These are phyloP conservation scores for Canis aureus DNA, from an alignment of 2,113 vertebrate genomes.

Conservation along the genomic window DNA sequence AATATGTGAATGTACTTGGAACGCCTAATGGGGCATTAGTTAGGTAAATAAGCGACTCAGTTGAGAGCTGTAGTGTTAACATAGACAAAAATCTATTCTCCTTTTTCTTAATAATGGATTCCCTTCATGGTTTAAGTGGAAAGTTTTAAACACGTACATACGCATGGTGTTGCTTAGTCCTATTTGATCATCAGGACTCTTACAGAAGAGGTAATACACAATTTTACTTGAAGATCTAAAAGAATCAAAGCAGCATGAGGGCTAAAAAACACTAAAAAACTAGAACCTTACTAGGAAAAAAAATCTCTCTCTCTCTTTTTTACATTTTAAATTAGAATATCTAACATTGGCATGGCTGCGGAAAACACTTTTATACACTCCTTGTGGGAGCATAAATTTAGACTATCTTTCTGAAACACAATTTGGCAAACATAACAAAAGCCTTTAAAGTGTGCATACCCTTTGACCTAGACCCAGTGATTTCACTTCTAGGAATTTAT, in stretches of 20 bases:
- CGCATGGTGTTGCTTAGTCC: background rate
- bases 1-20: slow-evolving; percentile 56
- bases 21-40: slow-evolving; percentile 29
- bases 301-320: background rate
- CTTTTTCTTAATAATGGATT: slow-evolving; percentile 7
- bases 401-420: slow-evolving; percentile 44
- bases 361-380: background rate
- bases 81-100: slow-evolving; percentile 25
- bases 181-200: background rate
- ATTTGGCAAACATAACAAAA: slow-evolving; percentile 63
- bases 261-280: background rate
- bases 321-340: slow-evolving; percentile 51
- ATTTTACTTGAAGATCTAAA: slow-evolving; percentile 49
- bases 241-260: background rate
- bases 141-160: background rate
- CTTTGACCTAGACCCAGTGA: slow-evolving; percentile 3
- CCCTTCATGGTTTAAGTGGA: slow-evolving; percentile 4
- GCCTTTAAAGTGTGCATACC: background rate
- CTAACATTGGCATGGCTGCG: background rate
- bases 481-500: slow-evolving; percentile 53
- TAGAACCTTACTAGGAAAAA: background rate
- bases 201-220: background rate
- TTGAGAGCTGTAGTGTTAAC: background rate
- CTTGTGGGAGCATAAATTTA: slow-evolving; percentile 37
- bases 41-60: slow-evolving; percentile 64